A percentile compares a stretch with the other conserved stretches of the same genome.
These are phyloP conservation scores for Danio tinwini DNA, from an alignment of 2,797 vertebrate genomes.

Conservation along the genomic window DNA sequence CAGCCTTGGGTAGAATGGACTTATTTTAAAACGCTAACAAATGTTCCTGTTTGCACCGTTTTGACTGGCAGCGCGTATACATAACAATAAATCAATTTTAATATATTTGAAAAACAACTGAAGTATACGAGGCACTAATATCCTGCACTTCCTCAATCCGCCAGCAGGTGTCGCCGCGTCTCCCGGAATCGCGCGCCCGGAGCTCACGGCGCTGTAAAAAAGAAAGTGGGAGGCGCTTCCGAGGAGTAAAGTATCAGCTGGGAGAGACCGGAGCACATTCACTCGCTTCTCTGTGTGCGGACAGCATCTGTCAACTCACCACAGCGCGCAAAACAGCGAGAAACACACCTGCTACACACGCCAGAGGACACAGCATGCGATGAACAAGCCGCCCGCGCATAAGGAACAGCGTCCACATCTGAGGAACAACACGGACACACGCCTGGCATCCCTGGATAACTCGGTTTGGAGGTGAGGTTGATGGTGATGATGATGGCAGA, in stretches of 20 bases:
- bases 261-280: conserved; percentile 70
- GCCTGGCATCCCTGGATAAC: conserved; percentile 63
- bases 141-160: conserved; percentile 49
- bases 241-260: conserved; percentile 81
- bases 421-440: conserved; percentile 71
- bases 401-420: conserved; percentile 68
- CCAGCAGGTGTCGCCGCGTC: conserved; percentile 72
- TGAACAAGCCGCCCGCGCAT: conserved; percentile 69
- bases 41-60: neutral
- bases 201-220: conserved; percentile 50
- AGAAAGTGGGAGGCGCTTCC: conserved; percentile 78
- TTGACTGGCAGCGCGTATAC: too few relatives aligned
- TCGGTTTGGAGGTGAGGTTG: conserved; percentile 71
- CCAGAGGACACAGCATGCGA: conserved; percentile 62
- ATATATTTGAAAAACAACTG: neutral
- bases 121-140: neutral
- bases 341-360: conserved; percentile 57
- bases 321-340: conserved; percentile 55
- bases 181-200: conserved; percentile 52
- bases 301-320: conserved; percentile 64
- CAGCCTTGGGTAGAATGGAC: too few relatives aligned
- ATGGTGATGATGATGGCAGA: conserved; percentile 25
- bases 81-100: neutral
- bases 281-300: conserved; percentile 67
- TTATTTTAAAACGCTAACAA: too few relatives aligned